Conservation (phyloP, 2,888 invertebrate species). For the Brachynemurus nebulosus region DNA sequence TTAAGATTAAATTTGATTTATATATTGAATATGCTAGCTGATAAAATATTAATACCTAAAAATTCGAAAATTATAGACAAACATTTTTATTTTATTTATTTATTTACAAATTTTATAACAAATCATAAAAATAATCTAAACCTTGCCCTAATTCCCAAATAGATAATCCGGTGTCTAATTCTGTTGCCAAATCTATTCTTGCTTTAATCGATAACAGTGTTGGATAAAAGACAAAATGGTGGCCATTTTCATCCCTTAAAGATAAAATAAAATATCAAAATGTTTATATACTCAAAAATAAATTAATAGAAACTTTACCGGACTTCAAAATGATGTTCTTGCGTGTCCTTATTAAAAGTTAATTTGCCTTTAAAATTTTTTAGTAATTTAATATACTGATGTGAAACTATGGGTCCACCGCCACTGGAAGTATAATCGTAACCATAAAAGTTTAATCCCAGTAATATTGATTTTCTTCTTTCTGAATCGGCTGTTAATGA, state of each 20-base stretch:
- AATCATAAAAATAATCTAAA: conserved; percentile 86
- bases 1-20: no score
- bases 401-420: conserved; percentile 68
- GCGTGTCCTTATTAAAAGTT: conserved; percentile 59
- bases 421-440: conserved; percentile 72
- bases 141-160: conserved; percentile 98
- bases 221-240: conserved; percentile 76
- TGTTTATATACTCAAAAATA: conserved; percentile 6
- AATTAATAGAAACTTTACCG: conserved; percentile 43
- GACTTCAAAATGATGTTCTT: conserved; percentile 75
- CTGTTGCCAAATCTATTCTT: conserved; percentile 62
- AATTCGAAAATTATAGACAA: no score
- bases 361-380: conserved; percentile 62
- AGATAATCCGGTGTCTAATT: conserved; percentile 72
- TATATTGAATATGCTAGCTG: no score
- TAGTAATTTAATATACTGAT: conserved; percentile 62
- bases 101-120: conserved; percentile 49
- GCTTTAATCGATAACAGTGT: conserved; percentile 72
- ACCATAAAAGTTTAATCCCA: conserved; percentile 90
- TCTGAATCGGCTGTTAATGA: conserved; percentile 48
- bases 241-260: conserved; percentile 47
- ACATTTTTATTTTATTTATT: no score
- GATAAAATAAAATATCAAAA: conserved; percentile 3
- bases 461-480: conserved; percentile 62
- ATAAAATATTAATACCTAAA: no score